These are phyloP conservation scores for Phyto melanocephala DNA, from an alignment of 2,888 invertebrate genomes.

Conservation along the genomic window DNA sequence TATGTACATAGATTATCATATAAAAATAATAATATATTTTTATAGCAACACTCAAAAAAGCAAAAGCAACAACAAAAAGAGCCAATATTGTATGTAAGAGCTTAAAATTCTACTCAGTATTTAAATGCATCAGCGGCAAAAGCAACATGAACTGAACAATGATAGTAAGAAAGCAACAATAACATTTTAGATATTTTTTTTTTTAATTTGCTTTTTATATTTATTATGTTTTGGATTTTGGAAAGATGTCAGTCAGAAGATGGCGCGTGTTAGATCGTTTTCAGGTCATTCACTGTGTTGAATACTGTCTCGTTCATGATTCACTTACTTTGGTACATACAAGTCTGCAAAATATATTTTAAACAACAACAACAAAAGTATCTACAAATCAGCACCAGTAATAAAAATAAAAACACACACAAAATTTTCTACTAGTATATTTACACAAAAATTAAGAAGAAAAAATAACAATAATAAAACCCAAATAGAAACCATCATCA, in stretches of 20 bases:
- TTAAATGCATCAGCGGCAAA: conserved; percentile 43
- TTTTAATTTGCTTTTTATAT: conserved; percentile 20
- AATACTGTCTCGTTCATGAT: conserved; percentile 73
- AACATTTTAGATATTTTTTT: conserved; percentile 19
- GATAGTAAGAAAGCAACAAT: conserved; percentile 35
- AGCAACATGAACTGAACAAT: conserved; percentile 65
- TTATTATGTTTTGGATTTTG: conserved; percentile 46
- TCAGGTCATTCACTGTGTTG: conserved; percentile 77
- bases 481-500: conserved; percentile 38
- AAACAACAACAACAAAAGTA: conserved; percentile 1
- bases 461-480: conserved; percentile 28
- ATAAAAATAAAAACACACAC: conserved; percentile 12
- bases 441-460: not conserved
- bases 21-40: not conserved
- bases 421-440: conserved; percentile 3
- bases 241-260: conserved; percentile 52
- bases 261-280: conserved; percentile 76
- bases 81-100: not conserved
- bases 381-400: conserved; percentile 42
- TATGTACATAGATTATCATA: conserved; percentile 33
- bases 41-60: not conserved
- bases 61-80: not conserved
- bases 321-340: conserved; percentile 62
- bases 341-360: not conserved
- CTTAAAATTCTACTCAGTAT: conserved; percentile 21